Percentiles rank a stretch among this genome's conserved stretches.
Conservation (phyloP, 2,888 invertebrate species). For the Trichacis sp. region DNA sequence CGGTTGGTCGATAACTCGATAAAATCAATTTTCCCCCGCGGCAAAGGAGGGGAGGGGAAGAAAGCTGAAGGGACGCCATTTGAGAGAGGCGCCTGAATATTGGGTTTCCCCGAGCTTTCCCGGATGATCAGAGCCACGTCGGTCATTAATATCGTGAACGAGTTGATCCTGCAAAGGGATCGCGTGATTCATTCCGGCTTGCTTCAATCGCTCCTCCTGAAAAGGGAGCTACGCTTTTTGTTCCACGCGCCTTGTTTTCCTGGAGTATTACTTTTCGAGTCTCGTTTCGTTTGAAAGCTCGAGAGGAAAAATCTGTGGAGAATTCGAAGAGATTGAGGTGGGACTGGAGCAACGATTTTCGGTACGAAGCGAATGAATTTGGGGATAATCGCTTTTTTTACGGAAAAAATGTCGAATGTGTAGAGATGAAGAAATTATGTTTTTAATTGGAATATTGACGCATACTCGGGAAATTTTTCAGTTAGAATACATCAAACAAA, state of each 20-base stretch:
- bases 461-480: too few species aligned
- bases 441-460: too few species aligned
- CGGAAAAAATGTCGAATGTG: too few species aligned
- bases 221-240: background rate
- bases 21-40: slow-evolving; percentile 34
- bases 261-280: background rate
- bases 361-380: too few species aligned
- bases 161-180: slow-evolving; percentile 9
- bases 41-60: slow-evolving; percentile 5
- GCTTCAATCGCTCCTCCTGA: background rate
- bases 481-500: too few species aligned
- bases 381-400: too few species aligned
- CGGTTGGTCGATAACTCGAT: slow-evolving; percentile 35
- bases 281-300: background rate
- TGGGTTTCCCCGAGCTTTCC: slow-evolving; percentile 4
- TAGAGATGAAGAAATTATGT: too few species aligned
- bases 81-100: slow-evolving; percentile 1
- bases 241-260: background rate
- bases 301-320: background rate
- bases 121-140: slow-evolving; percentile 1
- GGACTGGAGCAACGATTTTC: too few species aligned
- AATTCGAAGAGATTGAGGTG: too few species aligned
- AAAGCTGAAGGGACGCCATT: slow-evolving; percentile 11
- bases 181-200: background rate
- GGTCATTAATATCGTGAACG: slow-evolving; percentile 5